These are phyloP conservation scores for Cynoglossus semilaevis DNA, from an alignment of 2,113 vertebrate species.

Conservation along the genomic window DNA sequence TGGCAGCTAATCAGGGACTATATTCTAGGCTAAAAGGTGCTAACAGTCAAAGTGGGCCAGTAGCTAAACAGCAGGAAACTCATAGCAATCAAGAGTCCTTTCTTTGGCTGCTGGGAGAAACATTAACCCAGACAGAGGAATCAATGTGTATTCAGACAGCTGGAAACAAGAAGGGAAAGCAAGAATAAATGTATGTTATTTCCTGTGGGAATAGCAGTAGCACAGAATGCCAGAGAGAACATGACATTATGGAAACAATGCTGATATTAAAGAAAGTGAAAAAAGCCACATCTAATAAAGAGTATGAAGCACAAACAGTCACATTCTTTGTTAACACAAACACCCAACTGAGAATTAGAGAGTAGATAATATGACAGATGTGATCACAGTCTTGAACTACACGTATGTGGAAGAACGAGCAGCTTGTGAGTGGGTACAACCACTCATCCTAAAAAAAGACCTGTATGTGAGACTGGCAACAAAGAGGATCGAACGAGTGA, in stretches of 20 bases:
- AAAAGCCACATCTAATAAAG: constrained; percentile 2
- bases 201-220: constrained; percentile 27
- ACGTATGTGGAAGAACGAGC: constrained; percentile 48
- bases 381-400: constrained; percentile 47
- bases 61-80: constrained; percentile 44
- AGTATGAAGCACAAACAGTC: constrained; percentile 12
- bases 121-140: constrained; percentile 33
- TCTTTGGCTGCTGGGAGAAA: constrained; percentile 38
- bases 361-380: constrained; percentile 58
- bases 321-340: constrained; percentile 23
- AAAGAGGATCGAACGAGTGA: constrained; percentile 25
- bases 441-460: constrained; percentile 56
- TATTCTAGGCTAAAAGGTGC: constrained; percentile 19
- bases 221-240: constrained; percentile 21
- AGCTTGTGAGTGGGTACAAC: constrained; percentile 73
- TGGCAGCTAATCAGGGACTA: constrained; percentile 10
- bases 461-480: constrained; percentile 44
- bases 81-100: constrained; percentile 58
- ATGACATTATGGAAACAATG: constrained; percentile 35
- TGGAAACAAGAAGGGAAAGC: constrained; percentile 22
- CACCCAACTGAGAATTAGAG: constrained; percentile 2
- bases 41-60: constrained; percentile 30
- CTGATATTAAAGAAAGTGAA: constrained; percentile 13
- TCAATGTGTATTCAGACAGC: constrained; percentile 46
- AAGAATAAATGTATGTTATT: constrained; percentile 31